Conservation (phyloP, 2,888 invertebrate species). For the Lumbricus terrestris region DNA sequence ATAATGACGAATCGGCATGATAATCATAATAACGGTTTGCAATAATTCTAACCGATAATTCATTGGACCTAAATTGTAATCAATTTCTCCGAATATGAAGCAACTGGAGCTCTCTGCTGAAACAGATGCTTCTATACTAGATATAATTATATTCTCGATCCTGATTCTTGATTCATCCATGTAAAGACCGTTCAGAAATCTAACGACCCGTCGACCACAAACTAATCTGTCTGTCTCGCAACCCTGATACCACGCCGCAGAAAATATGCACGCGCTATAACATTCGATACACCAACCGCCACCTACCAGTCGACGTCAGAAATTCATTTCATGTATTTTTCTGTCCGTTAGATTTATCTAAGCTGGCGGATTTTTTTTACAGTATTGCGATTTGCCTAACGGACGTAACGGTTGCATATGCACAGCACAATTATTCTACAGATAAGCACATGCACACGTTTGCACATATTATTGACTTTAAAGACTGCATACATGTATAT, state of each 20-base stretch:
- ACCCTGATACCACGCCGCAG: not conserved
- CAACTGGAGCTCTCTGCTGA: not conserved
- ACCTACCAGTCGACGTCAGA: not conserved
- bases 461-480: too few relatives aligned
- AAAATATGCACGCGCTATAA: not conserved
- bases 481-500: too few relatives aligned
- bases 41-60: not conserved
- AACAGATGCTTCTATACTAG: not conserved
- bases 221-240: not conserved
- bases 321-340: too few relatives aligned
- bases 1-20: not conserved
- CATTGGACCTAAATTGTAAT: not conserved
- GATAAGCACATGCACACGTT: too few relatives aligned
- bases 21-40: not conserved
- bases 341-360: too few relatives aligned
- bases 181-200: not conserved
- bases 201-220: not conserved
- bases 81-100: not conserved
- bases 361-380: too few relatives aligned
- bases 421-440: too few relatives aligned
- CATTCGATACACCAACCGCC: not conserved
- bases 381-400: too few relatives aligned
- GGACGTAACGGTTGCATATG: too few relatives aligned
- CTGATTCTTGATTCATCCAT: not conserved
- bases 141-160: not conserved